These are phyloP conservation scores for Poeciliopsis occidentalis DNA, from an alignment of 2,113 vertebrate species.

Conservation along the genomic window DNA sequence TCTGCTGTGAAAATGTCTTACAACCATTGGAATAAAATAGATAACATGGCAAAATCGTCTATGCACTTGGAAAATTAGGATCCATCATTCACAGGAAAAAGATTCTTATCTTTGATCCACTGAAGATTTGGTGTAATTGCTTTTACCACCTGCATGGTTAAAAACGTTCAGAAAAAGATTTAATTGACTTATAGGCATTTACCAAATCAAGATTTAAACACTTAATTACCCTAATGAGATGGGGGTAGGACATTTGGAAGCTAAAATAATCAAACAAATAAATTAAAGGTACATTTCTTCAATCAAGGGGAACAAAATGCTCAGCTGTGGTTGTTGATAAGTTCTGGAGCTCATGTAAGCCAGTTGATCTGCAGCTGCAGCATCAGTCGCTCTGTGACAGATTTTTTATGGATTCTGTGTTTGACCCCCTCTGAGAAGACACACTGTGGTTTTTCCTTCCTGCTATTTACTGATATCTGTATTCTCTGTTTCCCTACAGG, in stretches of 20 bases:
- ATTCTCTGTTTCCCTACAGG: slow-evolving; percentile 78
- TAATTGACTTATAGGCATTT: neutral
- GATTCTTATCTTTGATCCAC: neutral
- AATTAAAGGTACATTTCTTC: neutral
- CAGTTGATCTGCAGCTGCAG: neutral
- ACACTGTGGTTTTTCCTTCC: slow-evolving; percentile 27
- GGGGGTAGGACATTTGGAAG: neutral
- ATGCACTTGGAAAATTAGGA: neutral
- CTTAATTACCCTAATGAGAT: too few species aligned
- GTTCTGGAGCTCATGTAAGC: neutral
- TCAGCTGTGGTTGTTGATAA: neutral
- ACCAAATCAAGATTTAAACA: neutral
- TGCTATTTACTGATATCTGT: slow-evolving; percentile 37
- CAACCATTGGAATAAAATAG: too few species aligned
- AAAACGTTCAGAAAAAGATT: too few species aligned
- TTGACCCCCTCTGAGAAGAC: slow-evolving; percentile 21
- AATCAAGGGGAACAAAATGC: neutral
- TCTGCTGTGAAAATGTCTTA: too few species aligned
- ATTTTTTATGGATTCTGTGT: slow-evolving; percentile 11
- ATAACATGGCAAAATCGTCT: too few species aligned
- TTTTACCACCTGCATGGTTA: neutral
- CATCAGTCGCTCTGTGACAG: neutral
- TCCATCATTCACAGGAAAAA: neutral
- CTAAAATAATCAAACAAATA: neutral
- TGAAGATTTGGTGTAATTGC: neutral